Evolutionary conservation across 2,888 invertebrate species (phyloP), one percentile per base, ranked within the genome.

Genomic region (Leuctra nigra): DNA sequence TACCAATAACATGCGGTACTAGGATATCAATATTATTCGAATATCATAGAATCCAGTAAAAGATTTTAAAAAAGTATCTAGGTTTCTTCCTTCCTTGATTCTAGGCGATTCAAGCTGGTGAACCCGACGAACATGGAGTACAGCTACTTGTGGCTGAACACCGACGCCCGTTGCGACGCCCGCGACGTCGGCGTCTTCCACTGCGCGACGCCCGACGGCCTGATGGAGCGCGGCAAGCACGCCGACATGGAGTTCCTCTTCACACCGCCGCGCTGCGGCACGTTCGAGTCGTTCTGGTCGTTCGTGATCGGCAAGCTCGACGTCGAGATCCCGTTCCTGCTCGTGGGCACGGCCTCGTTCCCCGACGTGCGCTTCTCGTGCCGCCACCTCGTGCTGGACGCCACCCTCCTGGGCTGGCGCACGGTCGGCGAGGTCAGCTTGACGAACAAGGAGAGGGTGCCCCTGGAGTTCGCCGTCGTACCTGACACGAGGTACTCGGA

Each of bases 211-310:
- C 68, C 77, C 18, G 76, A 78, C 61, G 86, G 83, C n/a, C 72
- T 69, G 16, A 77, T 84, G 0, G 75, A 76, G 63, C 77, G 77
- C 57, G 83, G 83, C 22, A 79, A 80, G 62, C 77, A 77, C 36
- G 71, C 74, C 3, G 75, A 78, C 65, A 75, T 83, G n/a, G 72
- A 72, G 2, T 86, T 87, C 68, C 80, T 79, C 39, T 86, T 85
- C 67, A 71, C 77, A 13, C 81, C 87, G 0, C 77, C 77, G 41
- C 70, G 76, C 33, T 72, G 79, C n/a, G 86, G 85, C 67, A 71
- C 76, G 2, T 81, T 80, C 60, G 84, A 86, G 70, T 82, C 81
- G 0, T 79, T 80, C 66, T 86, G 84, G 82, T 76, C 74, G 62
- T 83, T 86, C 64, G 66, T 69, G 16, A 81, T 86, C 63, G 78